A percentile compares a stretch with the other conserved stretches of the same genome.
Evolutionary conservation across 2,113 vertebrate genomes (phyloP).

Genomic region (Ellobius talpinus): DNA sequence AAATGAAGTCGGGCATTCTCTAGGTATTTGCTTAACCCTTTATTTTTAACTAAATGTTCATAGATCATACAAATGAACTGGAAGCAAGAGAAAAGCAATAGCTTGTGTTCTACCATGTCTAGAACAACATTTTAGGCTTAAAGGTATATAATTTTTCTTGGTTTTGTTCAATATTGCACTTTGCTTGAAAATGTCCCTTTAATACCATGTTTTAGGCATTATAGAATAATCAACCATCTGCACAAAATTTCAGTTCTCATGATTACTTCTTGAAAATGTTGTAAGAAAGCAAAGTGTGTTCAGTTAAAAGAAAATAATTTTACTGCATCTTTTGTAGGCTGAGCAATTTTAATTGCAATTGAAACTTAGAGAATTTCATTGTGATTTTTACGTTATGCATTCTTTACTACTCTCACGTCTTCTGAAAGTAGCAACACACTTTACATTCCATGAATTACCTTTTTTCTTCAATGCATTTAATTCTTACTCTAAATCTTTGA

Average conservation of each 20-base stretch:
- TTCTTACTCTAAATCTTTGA: slow-evolving; percentile 48
- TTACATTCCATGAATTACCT: slow-evolving; percentile 25
- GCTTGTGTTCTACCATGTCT: slow-evolving; percentile 51
- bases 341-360: slow-evolving; percentile 37
- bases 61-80: slow-evolving; percentile 54
- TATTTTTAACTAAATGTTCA: slow-evolving; percentile 65
- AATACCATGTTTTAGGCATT: slow-evolving; percentile 52
- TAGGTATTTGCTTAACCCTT: slow-evolving; percentile 51
- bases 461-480: slow-evolving; percentile 47
- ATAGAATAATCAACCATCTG: slow-evolving; percentile 51
- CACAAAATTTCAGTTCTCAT: slow-evolving; percentile 65
- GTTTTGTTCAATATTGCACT: slow-evolving; percentile 54
- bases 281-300: slow-evolving; percentile 26
- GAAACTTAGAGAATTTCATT: slow-evolving; percentile 43
- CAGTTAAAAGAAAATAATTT: slow-evolving; percentile 67
- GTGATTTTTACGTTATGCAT: slow-evolving; percentile 31
- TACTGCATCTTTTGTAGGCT: slow-evolving; percentile 47
- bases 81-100: slow-evolving; percentile 54
- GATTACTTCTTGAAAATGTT: slow-evolving; percentile 64
- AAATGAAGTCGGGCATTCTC: slow-evolving; percentile 27
- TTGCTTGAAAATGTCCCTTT: slow-evolving; percentile 64
- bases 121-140: slow-evolving; percentile 65
- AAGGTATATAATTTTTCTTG: slow-evolving; percentile 67
- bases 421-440: slow-evolving; percentile 24
- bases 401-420: neutral